Base-by-base conservation (phyloP, 2,888 invertebrate species). In the Meta bourneti region DNA sequence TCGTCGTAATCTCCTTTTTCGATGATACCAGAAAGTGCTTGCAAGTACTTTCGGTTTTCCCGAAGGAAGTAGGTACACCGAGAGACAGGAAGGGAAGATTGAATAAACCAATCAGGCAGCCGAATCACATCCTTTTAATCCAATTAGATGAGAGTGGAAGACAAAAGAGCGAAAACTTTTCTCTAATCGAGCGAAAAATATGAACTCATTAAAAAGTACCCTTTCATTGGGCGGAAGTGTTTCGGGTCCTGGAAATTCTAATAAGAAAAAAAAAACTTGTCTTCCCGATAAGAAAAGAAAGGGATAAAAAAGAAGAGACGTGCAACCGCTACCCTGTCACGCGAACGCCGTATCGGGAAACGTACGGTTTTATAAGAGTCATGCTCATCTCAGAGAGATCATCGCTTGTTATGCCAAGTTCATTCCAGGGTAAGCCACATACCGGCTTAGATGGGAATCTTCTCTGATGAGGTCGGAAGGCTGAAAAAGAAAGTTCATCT, bases 291-390 rank as follows among this genome's bases (percentile, higher is more conserved):
- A 34, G 54, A 54, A 20, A 70, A 82, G 70, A 90, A 90, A 61
- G 70, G 61, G 72, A 84, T 54, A 85, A 71, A 16, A 85, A 34
- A 77, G n/a, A 80, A 74, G 34, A 88, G 80, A 19, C n/a, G 51
- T 61, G 71, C 74, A 71, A 81, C 85, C 85, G 90, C 85, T 90
- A 85, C 71, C 49, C 34, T 34, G 90, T 90, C 90, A 90, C 90
- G 90, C 90, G 80, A 90, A 52, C 51, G n/a, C 72, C 48, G 72
- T 79, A 84, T 90, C 71, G 69, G 20, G 88, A 88, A 81, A 80
- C 74, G 81, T 81, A 75, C 80, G 88, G 74, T 88, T 88, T 81
- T 75, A 74, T 61, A 84, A 84, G 19, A 51, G 79, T 79, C 71
- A 54, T 61, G 75, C 48, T 85, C 75, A 72, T 54, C 72, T n/a